phyloP scores from a whole-genome alignment of 2,888 invertebrate genomes.

The Hypercompe scribonia region DNA sequence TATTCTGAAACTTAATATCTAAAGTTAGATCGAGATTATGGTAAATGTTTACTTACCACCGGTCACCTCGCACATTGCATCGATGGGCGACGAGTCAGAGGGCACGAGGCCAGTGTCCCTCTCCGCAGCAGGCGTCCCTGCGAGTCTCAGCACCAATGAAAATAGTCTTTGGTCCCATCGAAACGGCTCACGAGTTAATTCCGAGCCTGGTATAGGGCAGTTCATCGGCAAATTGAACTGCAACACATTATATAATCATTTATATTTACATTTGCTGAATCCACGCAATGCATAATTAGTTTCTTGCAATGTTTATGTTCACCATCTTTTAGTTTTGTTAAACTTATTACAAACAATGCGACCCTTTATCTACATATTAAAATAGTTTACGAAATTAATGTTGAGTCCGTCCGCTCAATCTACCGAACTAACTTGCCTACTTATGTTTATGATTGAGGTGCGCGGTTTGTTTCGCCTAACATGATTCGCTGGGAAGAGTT shows the following conservation, averaged over 20 bases:
- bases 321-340: neutral
- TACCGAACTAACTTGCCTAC: neutral
- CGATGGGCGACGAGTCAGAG: slow-evolving; percentile 97
- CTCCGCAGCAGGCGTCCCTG: slow-evolving; percentile 96
- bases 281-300: no score
- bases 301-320: neutral
- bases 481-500: neutral
- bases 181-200: slow-evolving; percentile 99
- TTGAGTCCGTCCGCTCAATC: neutral
- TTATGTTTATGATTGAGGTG: neutral
- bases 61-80: slow-evolving; percentile 99
- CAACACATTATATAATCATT: slow-evolving; percentile 23
- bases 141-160: slow-evolving; percentile 96
- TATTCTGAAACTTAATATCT: slow-evolving; percentile 1
- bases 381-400: neutral
- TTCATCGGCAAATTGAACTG: slow-evolving; percentile 97
- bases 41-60: slow-evolving; percentile 89
- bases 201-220: slow-evolving; percentile 97
- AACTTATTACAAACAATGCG: neutral
- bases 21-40: neutral
- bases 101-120: slow-evolving; percentile 96
- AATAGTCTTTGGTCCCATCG: slow-evolving; percentile 99
- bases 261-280: neutral
- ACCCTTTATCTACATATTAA: neutral
- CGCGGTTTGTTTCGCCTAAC: neutral